These are phyloP conservation scores for Elanus axillaris DNA, from an alignment of 2,113 vertebrate genomes.

Conservation along the genomic window DNA sequence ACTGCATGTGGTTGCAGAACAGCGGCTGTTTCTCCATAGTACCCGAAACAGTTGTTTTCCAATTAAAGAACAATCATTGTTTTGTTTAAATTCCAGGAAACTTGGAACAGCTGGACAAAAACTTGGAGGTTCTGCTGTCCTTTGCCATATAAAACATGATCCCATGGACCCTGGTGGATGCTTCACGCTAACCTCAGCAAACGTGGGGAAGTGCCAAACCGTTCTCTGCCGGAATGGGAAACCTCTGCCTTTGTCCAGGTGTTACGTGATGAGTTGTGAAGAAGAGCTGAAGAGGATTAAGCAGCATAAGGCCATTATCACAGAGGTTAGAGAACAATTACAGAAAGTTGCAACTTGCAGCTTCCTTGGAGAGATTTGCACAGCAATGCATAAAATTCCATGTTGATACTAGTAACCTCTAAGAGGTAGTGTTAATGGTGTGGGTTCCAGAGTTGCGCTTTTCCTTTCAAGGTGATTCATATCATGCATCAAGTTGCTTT, in stretches of 20 bases:
- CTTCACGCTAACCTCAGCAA: constrained; percentile 93
- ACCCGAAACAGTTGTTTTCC: not conserved
- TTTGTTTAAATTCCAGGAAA: constrained; percentile 78
- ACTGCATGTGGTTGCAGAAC: not conserved
- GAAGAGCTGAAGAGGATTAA: constrained; percentile 89
- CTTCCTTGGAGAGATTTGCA: not conserved
- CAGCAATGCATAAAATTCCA: not conserved
- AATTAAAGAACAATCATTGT: not conserved
- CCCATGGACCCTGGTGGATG: constrained; percentile 89
- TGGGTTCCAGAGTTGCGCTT: not conserved
- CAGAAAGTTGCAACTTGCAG: not conserved
- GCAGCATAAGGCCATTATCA: constrained; percentile 93
- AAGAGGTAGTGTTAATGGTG: not conserved
- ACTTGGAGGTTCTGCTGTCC: constrained; percentile 92
- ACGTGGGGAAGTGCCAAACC: constrained; percentile 96
- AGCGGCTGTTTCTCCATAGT: not conserved
- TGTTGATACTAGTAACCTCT: not conserved
- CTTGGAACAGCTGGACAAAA: constrained; percentile 97
- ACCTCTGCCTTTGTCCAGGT: constrained; percentile 86
- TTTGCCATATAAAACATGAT: constrained; percentile 96
- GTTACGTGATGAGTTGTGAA: constrained; percentile 85
- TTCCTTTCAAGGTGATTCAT: not conserved
- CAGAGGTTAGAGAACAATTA: constrained; percentile 80
- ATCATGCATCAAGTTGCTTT: not conserved
- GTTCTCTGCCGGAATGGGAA: constrained; percentile 93